A percentile compares a stretch with the other conserved stretches of the same genome.
These are phyloP conservation scores for Ia io DNA, from an alignment of 2,113 vertebrate genomes.

Conservation along the genomic window DNA sequence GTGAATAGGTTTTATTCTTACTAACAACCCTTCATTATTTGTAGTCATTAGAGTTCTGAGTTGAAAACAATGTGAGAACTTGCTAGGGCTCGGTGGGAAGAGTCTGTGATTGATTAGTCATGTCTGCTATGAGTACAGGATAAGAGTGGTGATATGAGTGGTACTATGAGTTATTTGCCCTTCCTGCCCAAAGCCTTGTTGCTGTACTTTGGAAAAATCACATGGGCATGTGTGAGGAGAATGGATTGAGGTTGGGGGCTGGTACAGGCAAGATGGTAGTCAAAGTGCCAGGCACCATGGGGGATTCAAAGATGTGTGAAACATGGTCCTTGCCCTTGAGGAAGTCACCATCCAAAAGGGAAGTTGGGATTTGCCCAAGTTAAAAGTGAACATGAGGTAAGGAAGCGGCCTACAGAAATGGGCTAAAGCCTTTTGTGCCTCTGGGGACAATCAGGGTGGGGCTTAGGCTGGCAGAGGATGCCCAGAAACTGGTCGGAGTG, in stretches of 20 bases:
- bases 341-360: neutral
- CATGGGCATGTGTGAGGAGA: neutral
- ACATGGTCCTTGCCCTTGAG: neutral
- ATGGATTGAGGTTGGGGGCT: neutral
- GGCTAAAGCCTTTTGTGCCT: neutral
- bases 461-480: neutral
- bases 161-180: neutral
- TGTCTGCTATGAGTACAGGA: neutral
- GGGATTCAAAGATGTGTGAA: neutral
- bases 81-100: neutral
- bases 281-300: neutral
- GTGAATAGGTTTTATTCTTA: neutral
- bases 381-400: slow-evolving; percentile 4
- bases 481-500: neutral
- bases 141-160: neutral
- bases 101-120: slow-evolving; percentile 27
- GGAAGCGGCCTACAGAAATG: neutral
- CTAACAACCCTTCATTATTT: neutral
- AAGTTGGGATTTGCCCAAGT: slow-evolving; percentile 3
- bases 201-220: neutral
- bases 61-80: neutral
- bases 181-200: neutral
- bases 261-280: neutral
- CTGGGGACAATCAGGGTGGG: neutral
- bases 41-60: neutral